Conservation (phyloP, 2,113 vertebrate species). For the Gyps fulvus region DNA sequence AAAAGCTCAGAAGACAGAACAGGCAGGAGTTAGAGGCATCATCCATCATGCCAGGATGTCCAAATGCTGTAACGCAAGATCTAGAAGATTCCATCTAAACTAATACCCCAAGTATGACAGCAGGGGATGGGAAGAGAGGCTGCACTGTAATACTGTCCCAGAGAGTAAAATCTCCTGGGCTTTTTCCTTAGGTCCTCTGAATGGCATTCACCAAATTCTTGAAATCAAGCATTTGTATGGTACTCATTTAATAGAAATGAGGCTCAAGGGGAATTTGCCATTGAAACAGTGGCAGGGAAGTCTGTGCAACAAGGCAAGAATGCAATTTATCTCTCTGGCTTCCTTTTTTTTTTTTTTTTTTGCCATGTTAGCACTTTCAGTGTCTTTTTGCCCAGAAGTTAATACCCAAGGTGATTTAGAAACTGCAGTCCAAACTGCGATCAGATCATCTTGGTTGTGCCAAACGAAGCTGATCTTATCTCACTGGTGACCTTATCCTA, state of each 20-base stretch:
- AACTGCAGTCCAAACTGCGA: constrained; percentile 55
- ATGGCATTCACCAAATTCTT: background rate
- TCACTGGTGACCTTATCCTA: constrained; percentile 68
- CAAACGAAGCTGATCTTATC: constrained; percentile 74
- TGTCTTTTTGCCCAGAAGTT: constrained; percentile 45
- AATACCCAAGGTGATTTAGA: constrained; percentile 67
- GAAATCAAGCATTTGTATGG: background rate
- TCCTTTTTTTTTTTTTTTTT: background rate
- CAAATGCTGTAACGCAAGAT: background rate
- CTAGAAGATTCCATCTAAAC: background rate
- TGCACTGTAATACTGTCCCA: background rate
- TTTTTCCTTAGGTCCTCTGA: background rate
- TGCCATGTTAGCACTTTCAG: constrained; percentile 35
- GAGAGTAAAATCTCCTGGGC: background rate
- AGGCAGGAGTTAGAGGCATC: background rate
- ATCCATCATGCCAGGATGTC: background rate
- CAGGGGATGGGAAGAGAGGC: background rate
- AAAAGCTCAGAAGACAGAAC: background rate
- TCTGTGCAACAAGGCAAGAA: background rate
- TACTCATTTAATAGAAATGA: background rate
- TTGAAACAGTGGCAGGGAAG: background rate
- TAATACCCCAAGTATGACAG: background rate
- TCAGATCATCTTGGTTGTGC: constrained; percentile 64
- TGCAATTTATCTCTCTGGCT: background rate
- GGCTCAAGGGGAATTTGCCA: background rate